These are phyloP conservation scores for Porites cylindrica DNA, from an alignment of 92 coral and sea anemone genomes.

Conservation along the genomic window DNA sequence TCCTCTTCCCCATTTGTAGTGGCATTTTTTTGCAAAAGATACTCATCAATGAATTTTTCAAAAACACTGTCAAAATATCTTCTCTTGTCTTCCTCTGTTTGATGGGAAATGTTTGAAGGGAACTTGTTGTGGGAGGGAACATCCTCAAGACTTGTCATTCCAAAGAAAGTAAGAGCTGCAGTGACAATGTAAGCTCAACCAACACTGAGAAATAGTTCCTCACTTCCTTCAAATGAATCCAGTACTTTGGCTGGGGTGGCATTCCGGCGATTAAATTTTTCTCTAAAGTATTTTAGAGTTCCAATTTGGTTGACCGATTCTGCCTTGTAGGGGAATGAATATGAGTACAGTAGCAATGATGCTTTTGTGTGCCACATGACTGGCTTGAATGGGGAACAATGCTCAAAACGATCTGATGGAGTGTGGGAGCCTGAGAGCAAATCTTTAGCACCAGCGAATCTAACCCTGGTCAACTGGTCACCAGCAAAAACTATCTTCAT, in stretches of 20 bases:
- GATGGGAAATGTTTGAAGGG: conserved; percentile 23
- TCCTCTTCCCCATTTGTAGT: conserved; percentile 37
- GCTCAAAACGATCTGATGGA: conserved; percentile 59
- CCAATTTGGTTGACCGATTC: conserved; percentile 77
- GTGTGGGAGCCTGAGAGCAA: conserved; percentile 79
- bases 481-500: conserved; percentile 61
- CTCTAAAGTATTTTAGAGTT: conserved; percentile 77
- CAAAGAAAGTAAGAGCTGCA: conserved; percentile 76
- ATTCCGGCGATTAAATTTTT: conserved; percentile 47
- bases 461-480: conserved; percentile 56
- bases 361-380: conserved; percentile 83
- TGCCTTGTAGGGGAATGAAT: conserved; percentile 74
- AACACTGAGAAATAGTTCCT: conserved; percentile 23
- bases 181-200: conserved; percentile 70
- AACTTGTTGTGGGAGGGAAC: conserved; percentile 33
- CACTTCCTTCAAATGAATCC: conserved; percentile 54
- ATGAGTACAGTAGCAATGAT: conserved; percentile 64
- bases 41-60: conserved; percentile 43
- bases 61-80: conserved; percentile 27
- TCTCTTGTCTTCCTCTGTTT: conserved; percentile 33
- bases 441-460: conserved; percentile 77
- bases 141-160: conserved; percentile 61
- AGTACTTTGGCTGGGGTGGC: conserved; percentile 79
- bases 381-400: conserved; percentile 73
- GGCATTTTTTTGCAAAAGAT: conserved; percentile 34